Base-by-base conservation (phyloP, 2,888 invertebrate species). In the Vanessa cardui region DNA sequence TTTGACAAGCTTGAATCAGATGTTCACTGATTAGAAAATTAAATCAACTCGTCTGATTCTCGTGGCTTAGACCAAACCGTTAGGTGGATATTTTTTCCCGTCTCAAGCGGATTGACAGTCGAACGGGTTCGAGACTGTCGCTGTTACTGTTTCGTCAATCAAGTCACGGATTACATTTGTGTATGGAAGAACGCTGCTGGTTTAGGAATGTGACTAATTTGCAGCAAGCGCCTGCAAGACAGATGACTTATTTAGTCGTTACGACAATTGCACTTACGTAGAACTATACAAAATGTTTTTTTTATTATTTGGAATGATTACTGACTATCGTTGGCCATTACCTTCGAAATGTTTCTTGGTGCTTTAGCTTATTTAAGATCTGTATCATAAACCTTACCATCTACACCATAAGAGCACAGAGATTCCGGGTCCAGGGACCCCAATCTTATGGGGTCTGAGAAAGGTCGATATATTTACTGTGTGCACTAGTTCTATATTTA, bases 61-160 rank as follows among this genome's bases (percentile, higher is more conserved):
- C 64, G 12, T 69, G 8, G 54, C 72, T 80, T 79, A 72, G 0
- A 68, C 78, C 77, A 73, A 8, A 59, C 46, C 18, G 45, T 71
- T 70, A 70, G 82, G 76, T 78, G 76, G 76, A 71, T 76, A 80
- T 81, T 87, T 88, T 87, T 86, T 85, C 80, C 81, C 76, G 74
- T 74, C 77, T 81, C 80, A 83, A 82, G 76, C 76, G 74, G 84
- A 86, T 83, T 87, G 88, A 88, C 88, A 87, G 83, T 77, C 69
- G 73, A 80, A 82, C 83, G 78, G 80, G 83, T 80, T 82, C 73
- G 80, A 79, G 77, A 77, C 77, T 45, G 65, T 60, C 54, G 49
- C 69, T 73, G 73, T 78, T 80, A 83, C 80, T 81, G 83, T 84
- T 86, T 85, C 72, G 83, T 83, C 82, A 85, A 85, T 87, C 84